Evolutionary conservation across 2,797 vertebrate species (phyloP), one percentile per base, ranked within the genome.

Genomic region (Pangasius djambal): DNA sequence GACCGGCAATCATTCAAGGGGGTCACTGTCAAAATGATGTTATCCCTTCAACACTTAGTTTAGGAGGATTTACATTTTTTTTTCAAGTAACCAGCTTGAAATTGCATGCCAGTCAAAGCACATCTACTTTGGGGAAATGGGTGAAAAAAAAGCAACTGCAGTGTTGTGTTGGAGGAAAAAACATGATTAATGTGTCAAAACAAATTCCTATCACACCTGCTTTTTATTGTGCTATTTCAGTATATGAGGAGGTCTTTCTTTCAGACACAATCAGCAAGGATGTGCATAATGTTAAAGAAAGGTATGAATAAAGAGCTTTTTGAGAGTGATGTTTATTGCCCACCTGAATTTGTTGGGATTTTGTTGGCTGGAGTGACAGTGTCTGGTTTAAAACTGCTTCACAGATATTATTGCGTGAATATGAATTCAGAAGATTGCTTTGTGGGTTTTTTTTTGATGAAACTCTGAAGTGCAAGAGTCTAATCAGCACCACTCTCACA

Each of bases 171-270:
- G 4, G 40, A 61, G n/a, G 65, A 44, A 55, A 81, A 88, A 85
- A 88, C 89, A 90, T 90, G 86, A 92, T 92, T 89, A 89, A 89
- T 91, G 77, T 90, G 89, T 92, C 89, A 90, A 86, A 89, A 88
- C 89, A 85, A 75, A 87, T 87, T 89, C 69, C 55, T 87, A 83
- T 92, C 89, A 72, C 61, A 83, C n/a, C 78, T 88, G 81, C 83
- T 89, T 61, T 75, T 88, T 75, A 72, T 74, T 88, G 83, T 87
- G 61, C 37, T 70, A 55, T 82, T 34, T 48, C 79, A 88, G 50
- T 84, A 1, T 75, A 59, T 84, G 85, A 81, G 28, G 50, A 83
- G 37, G 40, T 12, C 16, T 57, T 85, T 87, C 63, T 77, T 87
- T 88, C 61, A 89, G 72, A 86, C 55, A 37, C 59, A 89, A 63